phyloP scores from a whole-genome alignment of 1,140 invertebrate genomes.

The Antheraea mylitta region DNA sequence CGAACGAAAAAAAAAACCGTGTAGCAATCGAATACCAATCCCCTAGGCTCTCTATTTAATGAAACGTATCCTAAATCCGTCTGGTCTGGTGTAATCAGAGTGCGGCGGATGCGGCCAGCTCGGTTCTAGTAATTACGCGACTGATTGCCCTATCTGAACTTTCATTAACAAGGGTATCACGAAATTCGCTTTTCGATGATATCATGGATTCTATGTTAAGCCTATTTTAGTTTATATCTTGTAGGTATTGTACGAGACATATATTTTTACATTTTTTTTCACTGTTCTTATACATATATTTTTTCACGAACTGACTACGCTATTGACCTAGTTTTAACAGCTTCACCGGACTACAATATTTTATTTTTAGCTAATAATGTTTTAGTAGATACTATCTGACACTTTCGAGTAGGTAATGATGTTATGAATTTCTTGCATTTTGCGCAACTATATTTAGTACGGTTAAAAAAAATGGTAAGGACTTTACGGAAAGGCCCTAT shows the following conservation, averaged over 20 bases:
- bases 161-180: not conserved
- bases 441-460: too few relatives aligned
- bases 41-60: not conserved
- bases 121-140: not conserved
- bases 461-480: too few relatives aligned
- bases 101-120: not conserved
- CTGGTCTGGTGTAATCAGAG: constrained; percentile 1
- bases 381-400: too few relatives aligned
- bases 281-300: too few relatives aligned
- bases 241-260: not conserved
- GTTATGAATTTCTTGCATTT: too few relatives aligned
- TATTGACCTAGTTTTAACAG: too few relatives aligned
- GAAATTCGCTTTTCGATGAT: not conserved
- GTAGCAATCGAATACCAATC: not conserved
- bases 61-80: constrained; percentile 2
- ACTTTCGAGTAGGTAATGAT: too few relatives aligned
- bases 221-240: not conserved
- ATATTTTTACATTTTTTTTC: too few relatives aligned
- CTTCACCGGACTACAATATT: too few relatives aligned
- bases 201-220: not conserved
- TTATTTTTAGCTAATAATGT: too few relatives aligned
- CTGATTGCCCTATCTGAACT: not conserved
- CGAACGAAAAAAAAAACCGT: not conserved
- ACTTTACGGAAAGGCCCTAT: too few relatives aligned
- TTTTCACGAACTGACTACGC: too few relatives aligned